Conservation (phyloP, 2,113 vertebrate species). For the Entelurus aequoreus region DNA sequence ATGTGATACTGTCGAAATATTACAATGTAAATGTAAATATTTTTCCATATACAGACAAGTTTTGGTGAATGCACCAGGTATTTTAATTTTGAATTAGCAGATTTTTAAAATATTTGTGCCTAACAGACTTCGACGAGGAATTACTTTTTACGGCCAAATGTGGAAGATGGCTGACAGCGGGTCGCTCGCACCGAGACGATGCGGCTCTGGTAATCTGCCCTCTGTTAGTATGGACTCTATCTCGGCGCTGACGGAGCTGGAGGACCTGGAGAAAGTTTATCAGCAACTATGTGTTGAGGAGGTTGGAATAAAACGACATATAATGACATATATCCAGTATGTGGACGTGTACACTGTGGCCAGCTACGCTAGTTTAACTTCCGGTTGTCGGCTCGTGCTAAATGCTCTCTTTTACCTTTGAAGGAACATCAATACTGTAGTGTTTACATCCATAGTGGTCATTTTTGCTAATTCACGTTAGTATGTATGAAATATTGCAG, state of each 20-base stretch:
- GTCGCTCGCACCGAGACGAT: slow-evolving; percentile 25
- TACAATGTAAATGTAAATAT: too few relatives aligned
- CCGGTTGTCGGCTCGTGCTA: neutral
- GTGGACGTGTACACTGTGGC: slow-evolving; percentile 9
- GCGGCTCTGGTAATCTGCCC: slow-evolving; percentile 43
- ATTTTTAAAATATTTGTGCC: neutral
- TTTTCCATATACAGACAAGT: rapidly evolving
- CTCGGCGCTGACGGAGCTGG: slow-evolving; percentile 81
- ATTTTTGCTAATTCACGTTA: neutral
- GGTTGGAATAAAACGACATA: slow-evolving; percentile 54
- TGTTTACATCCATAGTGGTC: neutral
- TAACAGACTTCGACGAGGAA: slow-evolving; percentile 28
- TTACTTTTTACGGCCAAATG: neutral
- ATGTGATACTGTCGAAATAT: too few relatives aligned
- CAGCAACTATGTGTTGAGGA: slow-evolving; percentile 84
- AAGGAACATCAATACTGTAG: too few relatives aligned
- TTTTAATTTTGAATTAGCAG: neutral
- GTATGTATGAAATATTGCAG: too few relatives aligned
- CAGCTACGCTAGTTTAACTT: slow-evolving; percentile 25
- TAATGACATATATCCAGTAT: neutral
- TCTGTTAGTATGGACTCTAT: slow-evolving; percentile 74
- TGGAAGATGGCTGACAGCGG: slow-evolving; percentile 60
- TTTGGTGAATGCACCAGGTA: neutral
- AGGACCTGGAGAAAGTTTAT: slow-evolving; percentile 88
- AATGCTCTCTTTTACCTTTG: neutral